phyloP scores from a whole-genome alignment of 2,113 vertebrate genomes.

The Macroglossus sobrinus region DNA sequence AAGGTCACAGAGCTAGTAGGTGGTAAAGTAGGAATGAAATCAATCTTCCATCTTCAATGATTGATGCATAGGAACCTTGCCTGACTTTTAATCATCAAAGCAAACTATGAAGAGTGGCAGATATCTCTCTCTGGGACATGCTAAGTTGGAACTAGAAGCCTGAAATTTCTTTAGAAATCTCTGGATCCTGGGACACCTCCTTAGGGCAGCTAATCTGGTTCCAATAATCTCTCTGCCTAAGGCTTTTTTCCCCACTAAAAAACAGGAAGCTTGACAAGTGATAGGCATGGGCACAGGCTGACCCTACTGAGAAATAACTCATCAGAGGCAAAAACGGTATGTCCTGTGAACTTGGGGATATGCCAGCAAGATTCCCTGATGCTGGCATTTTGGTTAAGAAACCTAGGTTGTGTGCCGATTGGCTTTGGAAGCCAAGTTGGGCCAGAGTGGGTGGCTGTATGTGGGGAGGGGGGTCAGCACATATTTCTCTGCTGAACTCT shows the following conservation, averaged over 20 bases:
- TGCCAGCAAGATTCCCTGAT: constrained; percentile 28
- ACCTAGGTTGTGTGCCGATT: neutral
- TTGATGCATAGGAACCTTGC: neutral
- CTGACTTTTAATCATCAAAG: neutral
- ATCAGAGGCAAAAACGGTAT: neutral
- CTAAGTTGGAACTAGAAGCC: neutral
- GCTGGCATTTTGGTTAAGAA: constrained; percentile 10
- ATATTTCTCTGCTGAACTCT: constrained; percentile 55
- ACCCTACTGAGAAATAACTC: neutral
- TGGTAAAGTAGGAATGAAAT: neutral
- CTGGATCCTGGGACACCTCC: neutral
- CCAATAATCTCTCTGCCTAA: neutral
- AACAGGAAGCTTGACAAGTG: constrained; percentile 20
- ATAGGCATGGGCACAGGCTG: neutral
- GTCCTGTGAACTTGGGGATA: neutral
- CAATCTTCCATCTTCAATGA: neutral
- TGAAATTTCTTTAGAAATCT: neutral
- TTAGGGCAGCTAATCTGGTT: neutral
- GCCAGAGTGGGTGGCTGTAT: too few species aligned
- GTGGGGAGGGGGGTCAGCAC: constrained; percentile 20
- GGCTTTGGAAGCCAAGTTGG: neutral
- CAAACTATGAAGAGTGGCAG: neutral
- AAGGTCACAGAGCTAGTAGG: neutral
- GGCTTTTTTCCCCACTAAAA: neutral
- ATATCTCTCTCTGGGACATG: neutral